These are phyloP conservation scores for Acropternis orthonyx DNA, from an alignment of 2,797 vertebrate species.

Conservation along the genomic window DNA sequence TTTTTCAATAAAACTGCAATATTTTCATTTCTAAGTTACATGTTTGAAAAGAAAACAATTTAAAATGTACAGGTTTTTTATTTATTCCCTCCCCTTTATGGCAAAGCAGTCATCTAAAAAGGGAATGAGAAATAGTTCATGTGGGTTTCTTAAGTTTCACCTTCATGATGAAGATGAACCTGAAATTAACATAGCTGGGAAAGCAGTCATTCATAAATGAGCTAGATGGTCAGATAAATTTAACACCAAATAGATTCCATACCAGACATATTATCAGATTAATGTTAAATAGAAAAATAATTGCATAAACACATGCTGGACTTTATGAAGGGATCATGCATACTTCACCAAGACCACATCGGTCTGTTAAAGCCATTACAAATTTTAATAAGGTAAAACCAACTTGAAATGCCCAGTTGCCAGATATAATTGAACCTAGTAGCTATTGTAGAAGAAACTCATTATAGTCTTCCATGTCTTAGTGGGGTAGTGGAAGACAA, in stretches of 20 bases:
- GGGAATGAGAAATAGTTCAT: not conserved
- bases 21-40: not conserved
- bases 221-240: not conserved
- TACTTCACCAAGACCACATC: not conserved
- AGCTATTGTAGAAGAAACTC: not conserved
- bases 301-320: not conserved
- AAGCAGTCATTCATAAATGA: not conserved
- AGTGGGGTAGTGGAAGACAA: not conserved
- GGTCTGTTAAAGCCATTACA: not conserved
- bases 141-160: not conserved
- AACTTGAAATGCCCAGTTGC: not conserved
- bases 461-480: not conserved
- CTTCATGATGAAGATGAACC: not conserved
- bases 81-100: not conserved
- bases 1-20: not conserved
- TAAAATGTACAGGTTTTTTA: not conserved
- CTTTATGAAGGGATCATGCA: not conserved
- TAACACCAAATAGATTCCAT: not conserved
- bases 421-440: not conserved
- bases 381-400: not conserved
- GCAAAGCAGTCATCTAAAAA: not conserved
- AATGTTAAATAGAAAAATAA: not conserved
- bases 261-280: not conserved
- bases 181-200: not conserved
- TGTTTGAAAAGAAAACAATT: not conserved